Base-by-base conservation (phyloP, 2,797 vertebrate genomes). In the Pseudomugil tenellus region DNA sequence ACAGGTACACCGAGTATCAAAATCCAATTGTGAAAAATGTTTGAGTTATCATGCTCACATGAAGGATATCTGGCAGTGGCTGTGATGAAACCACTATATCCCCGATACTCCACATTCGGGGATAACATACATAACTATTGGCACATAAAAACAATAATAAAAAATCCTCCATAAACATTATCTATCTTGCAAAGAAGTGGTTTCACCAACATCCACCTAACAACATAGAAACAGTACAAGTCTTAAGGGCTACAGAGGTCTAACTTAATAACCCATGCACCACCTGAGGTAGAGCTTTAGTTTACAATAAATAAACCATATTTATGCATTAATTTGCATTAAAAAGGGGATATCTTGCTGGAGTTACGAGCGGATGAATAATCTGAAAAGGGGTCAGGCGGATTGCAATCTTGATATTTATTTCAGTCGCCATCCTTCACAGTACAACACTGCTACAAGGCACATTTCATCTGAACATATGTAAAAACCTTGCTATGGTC, bases 351-450 rank as follows among this genome's bases (percentile, higher is more conserved):
- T 6, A 6, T 26, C 23, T 28, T 26, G 10, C 31, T 26, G 1
- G 13, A 17, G 0, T 37, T 49, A 23, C 7, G 21, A 23, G 7
- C 17, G 52, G 68, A 53, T 19, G 17, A 46, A 58, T 68, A 28
- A 53, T 6, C 5, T 14, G 10, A 31, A 52, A 67, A 2, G 52
- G 13, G 68, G 32, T 77, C 64, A 70, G 65, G 52, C 49, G 79
- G 72, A n/a, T 77, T 89, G 81, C 80, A 82, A 83, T 76, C 69
- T 79, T 76, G 77, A 81, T 77, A 63, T 86, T 81, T 86, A 85
- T 84, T 89, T 16, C n/a, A 62, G 65, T 67, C 60, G 13, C 76
- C 4, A 28, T 53, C 19, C 59, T 58, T 11, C 28, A 74, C 62
- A 74, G 53, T 63, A 77, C 28, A 72, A 51, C 41, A 53, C 51